Evolutionary conservation across 92 coral and sea anemone genomes (phyloP), one percentile per base, ranked within the genome.

Genomic region (Pocillopora grandis): DNA sequence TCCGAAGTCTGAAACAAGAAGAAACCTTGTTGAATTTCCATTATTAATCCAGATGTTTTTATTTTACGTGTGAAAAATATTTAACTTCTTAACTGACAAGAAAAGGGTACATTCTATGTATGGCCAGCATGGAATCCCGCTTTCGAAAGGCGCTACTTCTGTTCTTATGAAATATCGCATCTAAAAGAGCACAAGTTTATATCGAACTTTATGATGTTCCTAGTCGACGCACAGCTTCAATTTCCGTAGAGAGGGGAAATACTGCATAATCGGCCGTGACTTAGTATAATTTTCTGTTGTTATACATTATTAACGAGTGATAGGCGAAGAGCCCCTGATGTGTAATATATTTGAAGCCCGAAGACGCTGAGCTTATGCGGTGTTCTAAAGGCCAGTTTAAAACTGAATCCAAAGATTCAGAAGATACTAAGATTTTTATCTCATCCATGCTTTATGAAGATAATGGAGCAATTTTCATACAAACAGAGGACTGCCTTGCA

Each of bases 41-140:
- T 66, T 23, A 52, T 66, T 3, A 31, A 17, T 55, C 19, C 75
- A 79, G 74, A 66, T 79, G 83, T 55, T 79, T 79, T 79, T 66
- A 35, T 79, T 19, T 55, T 56, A 66, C 56, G 83, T 17, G 64
- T 79, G 83, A 66, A 79, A 79, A 57, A 23, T 67, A 67, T 42
- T 79, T 79, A 63, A 55, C 75, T 66, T 79, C 61, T 74, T 20
- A 64, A 49, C 83, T 79, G 49, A 52, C 9, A 27, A 27, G n/a
- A 20, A 11, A 23, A 55, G 36, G 16, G 60, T 65, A 20, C 49
- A 42, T 42, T 42, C 52, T 7, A 42, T 42, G 31, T 27, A 42
- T 7, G 5, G 8, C 52, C 52, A 42, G 52, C 52, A 42, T 55
- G 58, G 42, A 65, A 52, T 55, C 55, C 23, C 23, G 10, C 33